Base-by-base conservation (phyloP, 1,140 invertebrate species). In the Drosophila bocqueti region DNA sequence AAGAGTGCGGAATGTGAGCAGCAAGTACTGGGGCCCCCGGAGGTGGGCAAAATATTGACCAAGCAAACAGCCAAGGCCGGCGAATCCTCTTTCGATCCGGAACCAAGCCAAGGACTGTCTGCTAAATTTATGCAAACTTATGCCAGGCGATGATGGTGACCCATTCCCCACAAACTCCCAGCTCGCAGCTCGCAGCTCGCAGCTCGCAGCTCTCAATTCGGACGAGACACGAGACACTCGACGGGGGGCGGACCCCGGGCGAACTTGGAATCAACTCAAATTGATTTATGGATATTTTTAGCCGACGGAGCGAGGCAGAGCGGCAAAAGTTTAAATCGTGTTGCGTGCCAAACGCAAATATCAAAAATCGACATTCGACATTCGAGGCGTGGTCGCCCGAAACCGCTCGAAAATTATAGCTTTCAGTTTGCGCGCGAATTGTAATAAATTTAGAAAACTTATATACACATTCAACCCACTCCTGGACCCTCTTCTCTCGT, bases 271-370 rank as follows among this genome's bases (percentile, higher is more conserved):
- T 83, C 84, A 89, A 89, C 74, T 90, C 82, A 89, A 89, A 89
- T 89, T 89, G 84, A 89, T 89, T 89, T 89, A 89, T 89, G 85
- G 73, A 62, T 89, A 89, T 90, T 89, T 89, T 89, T 90, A 89
- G 84, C 73, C 34, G 62, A 55, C 55, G 64, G 45, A 68, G 38
- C 67, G 63, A 50, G 29, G 24, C 21, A 15, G 47, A 45, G 36
- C n/a, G 60, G 61, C 31, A 54, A 78, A 79, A 90, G 73, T 89
- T 89, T 89, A 89, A 89, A 89, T 79, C 85, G 81, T 59, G 81
- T 89, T 89, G 84, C 84, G 84, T 89, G 84, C 86, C 85, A 89
- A 90, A 79, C 72, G 84, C 84, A 90, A 89, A 89, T 89, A 89
- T 89, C 84, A 89, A 81, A 89, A 89, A 89, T 89, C 84, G 84